These are phyloP conservation scores for Mesoligia furuncula DNA, from an alignment of 2,888 invertebrate genomes.

Conservation along the genomic window DNA sequence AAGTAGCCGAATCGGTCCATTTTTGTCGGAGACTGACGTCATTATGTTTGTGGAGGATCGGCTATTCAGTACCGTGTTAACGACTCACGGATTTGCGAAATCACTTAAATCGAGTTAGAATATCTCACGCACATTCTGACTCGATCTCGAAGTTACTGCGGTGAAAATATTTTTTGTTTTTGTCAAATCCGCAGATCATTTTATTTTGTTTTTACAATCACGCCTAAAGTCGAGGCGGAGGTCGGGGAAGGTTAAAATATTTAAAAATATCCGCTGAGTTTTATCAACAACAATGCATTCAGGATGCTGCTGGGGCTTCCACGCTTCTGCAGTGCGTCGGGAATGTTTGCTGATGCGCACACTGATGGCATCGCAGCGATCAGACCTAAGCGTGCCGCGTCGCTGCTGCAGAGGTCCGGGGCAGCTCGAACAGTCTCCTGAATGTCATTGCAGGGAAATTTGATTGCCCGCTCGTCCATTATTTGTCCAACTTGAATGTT, in stretches of 20 bases:
- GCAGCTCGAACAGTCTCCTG: no score
- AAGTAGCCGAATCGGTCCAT: slow-evolving; percentile 49
- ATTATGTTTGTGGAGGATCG: slow-evolving; percentile 36
- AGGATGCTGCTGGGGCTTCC: no score
- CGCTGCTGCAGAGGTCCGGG: no score
- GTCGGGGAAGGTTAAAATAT: slow-evolving; percentile 47
- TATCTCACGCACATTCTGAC: slow-evolving; percentile 38
- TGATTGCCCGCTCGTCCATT: no score
- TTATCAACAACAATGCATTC: neutral
- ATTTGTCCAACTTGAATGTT: no score
- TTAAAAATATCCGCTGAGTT: slow-evolving; percentile 41
- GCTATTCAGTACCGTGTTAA: slow-evolving; percentile 41
- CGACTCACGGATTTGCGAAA: slow-evolving; percentile 46
- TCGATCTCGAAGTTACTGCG: slow-evolving; percentile 29
- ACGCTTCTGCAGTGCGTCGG: no score
- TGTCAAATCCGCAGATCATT: slow-evolving; percentile 26
- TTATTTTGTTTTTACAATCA: slow-evolving; percentile 47
- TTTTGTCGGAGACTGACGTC: slow-evolving; percentile 42
- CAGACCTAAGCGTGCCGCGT: no score
- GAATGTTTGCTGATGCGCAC: no score
- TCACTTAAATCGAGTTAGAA: slow-evolving; percentile 50
- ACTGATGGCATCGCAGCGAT: no score
- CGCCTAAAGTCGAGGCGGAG: slow-evolving; percentile 6
- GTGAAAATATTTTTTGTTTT: slow-evolving; percentile 18
- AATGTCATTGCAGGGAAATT: no score